phyloP scores from a whole-genome alignment of 1,140 invertebrate species.

The Stenopsyche tienmushanensis region DNA sequence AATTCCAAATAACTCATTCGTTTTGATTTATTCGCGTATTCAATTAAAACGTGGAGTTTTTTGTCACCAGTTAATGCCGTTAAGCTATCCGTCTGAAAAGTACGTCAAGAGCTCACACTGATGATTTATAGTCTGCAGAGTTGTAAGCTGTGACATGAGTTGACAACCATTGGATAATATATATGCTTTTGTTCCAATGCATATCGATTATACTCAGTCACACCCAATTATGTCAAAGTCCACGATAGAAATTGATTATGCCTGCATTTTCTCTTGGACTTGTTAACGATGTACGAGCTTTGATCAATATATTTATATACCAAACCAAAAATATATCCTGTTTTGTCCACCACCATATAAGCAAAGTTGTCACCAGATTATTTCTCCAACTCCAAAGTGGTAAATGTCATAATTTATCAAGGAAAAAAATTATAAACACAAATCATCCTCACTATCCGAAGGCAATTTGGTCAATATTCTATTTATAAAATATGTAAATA shows the following conservation, averaged over 20 bases:
- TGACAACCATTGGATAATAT: background rate
- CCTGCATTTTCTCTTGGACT: background rate
- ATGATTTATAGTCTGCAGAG: constrained; percentile 27
- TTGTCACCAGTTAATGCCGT: constrained; percentile 16
- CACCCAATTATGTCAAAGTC: background rate
- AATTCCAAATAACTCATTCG: too few species aligned
- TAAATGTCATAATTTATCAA: background rate
- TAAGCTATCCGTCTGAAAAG: constrained; percentile 21
- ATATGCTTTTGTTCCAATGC: background rate
- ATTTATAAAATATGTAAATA: background rate
- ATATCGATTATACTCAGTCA: background rate
- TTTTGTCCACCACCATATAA: too few species aligned
- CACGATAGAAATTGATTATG: background rate
- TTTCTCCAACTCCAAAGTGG: too few species aligned
- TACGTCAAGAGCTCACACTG: constrained; percentile 15
- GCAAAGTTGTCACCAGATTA: too few species aligned
- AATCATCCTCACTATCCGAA: background rate
- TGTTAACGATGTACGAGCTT: background rate
- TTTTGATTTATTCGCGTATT: constrained; percentile 22
- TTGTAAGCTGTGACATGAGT: constrained; percentile 6
- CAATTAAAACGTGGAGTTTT: constrained; percentile 27
- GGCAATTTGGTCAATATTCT: background rate
- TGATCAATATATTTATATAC: background rate
- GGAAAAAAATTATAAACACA: background rate
- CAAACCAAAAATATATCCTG: background rate